Percentiles rank a stretch among this genome's conserved stretches.
phyloP scores from a whole-genome alignment of 1,140 invertebrate species.

The Mya arenaria region DNA sequence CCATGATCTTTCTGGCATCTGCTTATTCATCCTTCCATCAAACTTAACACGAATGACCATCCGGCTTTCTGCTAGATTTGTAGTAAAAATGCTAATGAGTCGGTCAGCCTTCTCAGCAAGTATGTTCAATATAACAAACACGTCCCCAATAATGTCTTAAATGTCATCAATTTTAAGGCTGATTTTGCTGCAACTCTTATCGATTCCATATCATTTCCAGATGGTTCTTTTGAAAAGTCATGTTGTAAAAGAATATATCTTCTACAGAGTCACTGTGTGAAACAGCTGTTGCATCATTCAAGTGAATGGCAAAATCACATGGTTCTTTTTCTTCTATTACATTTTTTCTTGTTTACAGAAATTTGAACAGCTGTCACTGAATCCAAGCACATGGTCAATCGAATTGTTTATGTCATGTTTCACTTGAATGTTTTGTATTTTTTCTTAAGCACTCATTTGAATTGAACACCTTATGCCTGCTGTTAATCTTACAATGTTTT shows the following conservation, averaged over 20 bases:
- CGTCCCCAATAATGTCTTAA: too few relatives aligned
- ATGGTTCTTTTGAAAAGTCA: too few relatives aligned
- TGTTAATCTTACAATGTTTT: conserved; percentile 49
- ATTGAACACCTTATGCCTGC: conserved; percentile 59
- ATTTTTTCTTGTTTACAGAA: too few relatives aligned
- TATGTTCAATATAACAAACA: too few relatives aligned
- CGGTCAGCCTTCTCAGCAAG: conserved; percentile 16
- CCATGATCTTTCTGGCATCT: conserved; percentile 37
- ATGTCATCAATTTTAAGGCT: too few relatives aligned
- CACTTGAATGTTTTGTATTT: conserved; percentile 25
- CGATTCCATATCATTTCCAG: too few relatives aligned
- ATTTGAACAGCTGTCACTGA: conserved; percentile 21
- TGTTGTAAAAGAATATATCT: too few relatives aligned
- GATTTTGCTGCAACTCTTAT: too few relatives aligned
- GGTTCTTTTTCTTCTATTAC: too few relatives aligned
- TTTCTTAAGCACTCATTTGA: conserved; percentile 44
- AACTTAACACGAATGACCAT: conserved; percentile 51
- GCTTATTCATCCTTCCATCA: conserved; percentile 50
- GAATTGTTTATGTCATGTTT: conserved; percentile 48
- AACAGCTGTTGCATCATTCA: too few relatives aligned
- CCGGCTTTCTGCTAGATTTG: conserved; percentile 48
- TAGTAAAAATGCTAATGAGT: conserved; percentile 43
- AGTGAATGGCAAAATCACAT: too few relatives aligned
- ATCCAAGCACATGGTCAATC: conserved; percentile 55
- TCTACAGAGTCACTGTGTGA: too few relatives aligned